A percentile compares a stretch with the other conserved stretches of the same genome.
These are phyloP conservation scores for Synergus japonicus DNA, from an alignment of 2,888 invertebrate species.

Conservation along the genomic window DNA sequence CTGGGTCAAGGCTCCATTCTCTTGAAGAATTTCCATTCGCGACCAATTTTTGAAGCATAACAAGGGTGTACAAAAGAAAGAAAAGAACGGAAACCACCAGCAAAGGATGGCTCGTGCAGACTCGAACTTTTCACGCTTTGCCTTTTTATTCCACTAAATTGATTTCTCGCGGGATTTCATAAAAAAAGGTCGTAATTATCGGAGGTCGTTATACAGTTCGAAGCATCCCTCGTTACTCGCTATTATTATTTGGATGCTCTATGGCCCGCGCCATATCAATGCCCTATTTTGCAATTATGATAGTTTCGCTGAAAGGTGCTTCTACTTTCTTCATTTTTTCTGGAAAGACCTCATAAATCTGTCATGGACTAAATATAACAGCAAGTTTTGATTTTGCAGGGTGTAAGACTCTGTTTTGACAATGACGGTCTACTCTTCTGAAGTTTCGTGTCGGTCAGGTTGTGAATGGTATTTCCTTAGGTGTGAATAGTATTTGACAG, in stretches of 20 bases:
- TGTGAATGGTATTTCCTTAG: constrained; percentile 10
- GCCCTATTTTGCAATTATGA: not conserved
- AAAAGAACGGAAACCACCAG: not conserved
- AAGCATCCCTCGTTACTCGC: not conserved
- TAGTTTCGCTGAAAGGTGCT: constrained; percentile 13
- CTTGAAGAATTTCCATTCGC: not conserved
- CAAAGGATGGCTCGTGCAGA: constrained; percentile 21
- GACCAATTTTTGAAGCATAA: constrained; percentile 9
- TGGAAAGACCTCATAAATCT: constrained; percentile 27
- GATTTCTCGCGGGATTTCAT: constrained; percentile 19
- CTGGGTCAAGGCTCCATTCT: constrained; percentile 9
- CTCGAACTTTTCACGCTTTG: constrained; percentile 16
- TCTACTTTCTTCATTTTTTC: constrained; percentile 6
- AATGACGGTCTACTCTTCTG: constrained; percentile 28
- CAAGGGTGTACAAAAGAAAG: not conserved
- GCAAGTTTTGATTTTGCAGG: constrained; percentile 5
- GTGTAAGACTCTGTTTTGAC: constrained; percentile 29
- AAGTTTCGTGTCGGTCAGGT: constrained; percentile 13
- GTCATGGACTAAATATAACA: not conserved
- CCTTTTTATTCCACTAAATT: not conserved
- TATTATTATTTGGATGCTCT: not conserved
- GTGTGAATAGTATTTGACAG: constrained; percentile 10
- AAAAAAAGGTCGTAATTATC: constrained; percentile 14
- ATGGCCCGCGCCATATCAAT: constrained; percentile 13
- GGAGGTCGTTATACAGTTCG: not conserved